A percentile compares a stretch with the other conserved stretches of the same genome.
These are phyloP conservation scores for Pyrocephalus nanus DNA, from an alignment of 2,797 vertebrate genomes.

Conservation along the genomic window DNA sequence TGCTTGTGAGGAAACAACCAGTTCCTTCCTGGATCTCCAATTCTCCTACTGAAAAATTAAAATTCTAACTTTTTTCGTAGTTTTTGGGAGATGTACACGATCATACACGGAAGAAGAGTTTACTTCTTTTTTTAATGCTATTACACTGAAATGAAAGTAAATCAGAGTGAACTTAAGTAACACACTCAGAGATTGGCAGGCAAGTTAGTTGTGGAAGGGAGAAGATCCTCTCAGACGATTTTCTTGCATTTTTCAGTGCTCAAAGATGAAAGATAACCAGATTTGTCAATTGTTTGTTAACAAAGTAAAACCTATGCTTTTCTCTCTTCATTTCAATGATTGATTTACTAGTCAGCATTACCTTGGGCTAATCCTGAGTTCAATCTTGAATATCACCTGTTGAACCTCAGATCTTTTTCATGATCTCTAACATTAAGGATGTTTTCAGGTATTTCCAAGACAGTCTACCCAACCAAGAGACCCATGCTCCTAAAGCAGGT, in stretches of 20 bases:
- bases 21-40: not conserved
- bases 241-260: not conserved
- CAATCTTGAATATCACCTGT: not conserved
- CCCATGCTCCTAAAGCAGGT: not conserved
- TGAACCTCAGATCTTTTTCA: not conserved
- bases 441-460: not conserved
- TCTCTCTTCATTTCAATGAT: not conserved
- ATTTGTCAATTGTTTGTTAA: not conserved
- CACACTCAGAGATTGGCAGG: not conserved
- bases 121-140: rapidly evolving
- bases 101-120: not conserved
- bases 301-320: not conserved
- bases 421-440: not conserved
- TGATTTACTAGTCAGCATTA: not conserved
- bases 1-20: not conserved
- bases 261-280: not conserved
- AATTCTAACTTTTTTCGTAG: not conserved
- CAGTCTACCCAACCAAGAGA: not conserved
- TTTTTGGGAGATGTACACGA: not conserved
- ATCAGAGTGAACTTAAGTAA: not conserved
- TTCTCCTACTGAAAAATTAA: not conserved
- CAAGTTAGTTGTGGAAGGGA: not conserved
- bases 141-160: not conserved
- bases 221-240: not conserved
- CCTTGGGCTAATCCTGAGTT: not conserved